Conservation (phyloP, 2,888 invertebrate genomes). For the Tachystola acroxantha region DNA sequence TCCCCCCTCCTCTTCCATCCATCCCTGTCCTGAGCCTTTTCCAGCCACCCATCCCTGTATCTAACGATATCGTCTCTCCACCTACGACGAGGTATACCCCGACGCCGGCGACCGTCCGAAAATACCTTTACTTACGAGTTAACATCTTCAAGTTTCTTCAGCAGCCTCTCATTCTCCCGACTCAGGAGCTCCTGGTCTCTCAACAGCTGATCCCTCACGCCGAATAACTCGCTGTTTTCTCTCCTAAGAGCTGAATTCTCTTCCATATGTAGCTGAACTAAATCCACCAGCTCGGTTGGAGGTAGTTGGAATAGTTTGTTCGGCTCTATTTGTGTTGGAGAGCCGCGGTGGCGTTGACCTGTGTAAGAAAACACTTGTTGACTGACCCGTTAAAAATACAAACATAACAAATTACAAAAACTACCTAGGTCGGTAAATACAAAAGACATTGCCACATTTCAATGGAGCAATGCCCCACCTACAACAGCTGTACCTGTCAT, state of each 20-base stretch:
- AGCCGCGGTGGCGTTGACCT: conserved; percentile 47
- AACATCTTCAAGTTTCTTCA: conserved; percentile 92
- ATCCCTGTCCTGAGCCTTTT: no score
- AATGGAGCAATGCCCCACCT: no score
- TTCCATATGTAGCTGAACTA: conserved; percentile 90
- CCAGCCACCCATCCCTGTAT: no score
- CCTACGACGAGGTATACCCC: no score
- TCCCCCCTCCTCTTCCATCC: no score
- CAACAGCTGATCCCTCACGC: conserved; percentile 86
- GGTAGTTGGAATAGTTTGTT: conserved; percentile 86
- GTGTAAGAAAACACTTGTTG: background rate
- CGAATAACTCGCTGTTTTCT: conserved; percentile 92
- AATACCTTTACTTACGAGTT: conserved; percentile 83
- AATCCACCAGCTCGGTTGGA: conserved; percentile 87
- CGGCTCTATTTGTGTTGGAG: conserved; percentile 82
- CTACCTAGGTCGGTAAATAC: no score
- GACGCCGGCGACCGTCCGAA: no score
- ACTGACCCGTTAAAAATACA: no score
- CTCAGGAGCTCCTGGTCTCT: conserved; percentile 94
- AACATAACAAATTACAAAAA: no score
- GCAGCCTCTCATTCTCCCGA: conserved; percentile 91
- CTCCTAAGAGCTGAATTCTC: conserved; percentile 87
- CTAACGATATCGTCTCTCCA: no score
- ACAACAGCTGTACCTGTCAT: no score
- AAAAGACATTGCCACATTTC: no score